These are phyloP conservation scores for Alectoris magna DNA, from an alignment of 2,797 vertebrate species.

Conservation along the genomic window DNA sequence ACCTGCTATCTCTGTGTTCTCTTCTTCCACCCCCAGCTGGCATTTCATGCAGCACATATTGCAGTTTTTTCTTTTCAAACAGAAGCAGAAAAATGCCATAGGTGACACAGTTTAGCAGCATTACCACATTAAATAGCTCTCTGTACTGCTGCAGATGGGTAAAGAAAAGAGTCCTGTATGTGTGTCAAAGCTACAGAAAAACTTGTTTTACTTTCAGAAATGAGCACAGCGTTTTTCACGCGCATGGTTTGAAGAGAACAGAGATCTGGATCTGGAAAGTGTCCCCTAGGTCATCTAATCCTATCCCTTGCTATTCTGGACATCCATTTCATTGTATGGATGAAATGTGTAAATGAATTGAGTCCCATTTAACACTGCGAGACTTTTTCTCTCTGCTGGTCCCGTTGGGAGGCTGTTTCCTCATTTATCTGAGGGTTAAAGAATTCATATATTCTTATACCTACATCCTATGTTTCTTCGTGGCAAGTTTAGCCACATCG, in stretches of 20 bases:
- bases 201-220: slow-evolving; percentile 26
- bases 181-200: background rate
- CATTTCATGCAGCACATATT: slow-evolving; percentile 72
- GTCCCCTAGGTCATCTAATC: background rate
- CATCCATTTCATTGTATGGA: background rate
- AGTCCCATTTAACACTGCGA: background rate
- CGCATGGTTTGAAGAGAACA: background rate
- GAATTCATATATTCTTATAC: background rate
- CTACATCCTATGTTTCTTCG: background rate
- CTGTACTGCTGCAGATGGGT: slow-evolving; percentile 50
- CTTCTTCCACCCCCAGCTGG: slow-evolving; percentile 61
- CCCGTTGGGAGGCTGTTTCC: background rate
- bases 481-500: slow-evolving; percentile 6
- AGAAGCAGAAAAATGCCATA: slow-evolving; percentile 68
- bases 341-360: background rate
- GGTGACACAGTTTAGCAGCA: slow-evolving; percentile 62
- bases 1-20: slow-evolving; percentile 51
- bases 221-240: background rate
- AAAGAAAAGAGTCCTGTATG: background rate
- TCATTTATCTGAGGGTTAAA: background rate
- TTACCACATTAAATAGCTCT: slow-evolving; percentile 48
- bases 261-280: background rate
- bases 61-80: slow-evolving; percentile 61
- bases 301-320: background rate
- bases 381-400: background rate